Evolutionary conservation across 2,888 invertebrate species (phyloP), one percentile per base, ranked within the genome.

Genomic region (Boloria euphrosyne): DNA sequence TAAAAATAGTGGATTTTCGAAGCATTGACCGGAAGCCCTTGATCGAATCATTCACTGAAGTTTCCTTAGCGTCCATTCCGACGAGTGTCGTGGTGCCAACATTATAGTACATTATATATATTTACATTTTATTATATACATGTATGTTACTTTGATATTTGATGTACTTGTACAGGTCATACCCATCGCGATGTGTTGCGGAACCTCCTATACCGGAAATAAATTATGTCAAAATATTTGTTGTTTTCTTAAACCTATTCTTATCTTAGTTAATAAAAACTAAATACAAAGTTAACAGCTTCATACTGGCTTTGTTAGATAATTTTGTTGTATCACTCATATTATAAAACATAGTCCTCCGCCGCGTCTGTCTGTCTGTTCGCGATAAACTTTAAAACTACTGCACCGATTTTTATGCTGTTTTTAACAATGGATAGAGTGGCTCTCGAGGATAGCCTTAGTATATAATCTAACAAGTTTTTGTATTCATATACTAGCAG

Each of bases 101-200:
- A 81, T 81, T 72, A 80, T 83, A 85, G 82, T 84, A 80, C 80
- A 83, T 83, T 81, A 80, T 76, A 75, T 72, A 73, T 89, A 89
- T 90, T 87, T 89, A 89, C 85, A 89, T 87, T 76, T 86, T 84
- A 83, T 84, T 82, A 76, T 69, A 86, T 86, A 67, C 68, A 83
- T 78, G 89, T 84, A 83, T 83, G 87, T 90, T 89, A 87, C 81
- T 89, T 90, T 91, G 86, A 87, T 89, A 89, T 85, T 85, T 79
- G 82, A 83, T 89, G 90, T 90, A 81, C 81, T 84, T 82, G 82
- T 86, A 80, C 47, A 49, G 49, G 17, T 59, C 59, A 59, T 85
- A 86, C 83, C 82, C 85, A 87, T 87, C 81, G 85, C 86, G 81
- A 86, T 84, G 84, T 90, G 88, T 89, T 87, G 86, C 87, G 85